phyloP scores from a whole-genome alignment of 2,113 vertebrate genomes.

The Cranoglanis bouderius region DNA sequence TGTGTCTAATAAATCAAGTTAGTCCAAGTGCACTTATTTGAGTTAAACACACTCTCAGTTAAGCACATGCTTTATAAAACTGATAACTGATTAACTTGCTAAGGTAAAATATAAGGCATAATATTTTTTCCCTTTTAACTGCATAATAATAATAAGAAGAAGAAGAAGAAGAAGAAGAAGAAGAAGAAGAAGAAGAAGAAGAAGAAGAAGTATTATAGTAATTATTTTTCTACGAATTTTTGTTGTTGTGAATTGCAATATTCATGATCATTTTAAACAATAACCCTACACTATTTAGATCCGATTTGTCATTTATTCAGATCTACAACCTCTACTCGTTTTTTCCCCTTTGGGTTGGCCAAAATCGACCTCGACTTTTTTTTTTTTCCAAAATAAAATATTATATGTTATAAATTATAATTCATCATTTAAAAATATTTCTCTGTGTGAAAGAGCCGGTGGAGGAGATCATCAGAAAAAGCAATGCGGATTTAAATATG shows the following conservation, averaged over 20 bases:
- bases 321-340: background rate
- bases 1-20: background rate
- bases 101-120: background rate
- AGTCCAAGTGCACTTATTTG: background rate
- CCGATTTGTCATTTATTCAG: background rate
- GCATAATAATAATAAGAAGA: background rate
- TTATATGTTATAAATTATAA: background rate
- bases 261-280: background rate
- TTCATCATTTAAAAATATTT: background rate
- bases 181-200: background rate
- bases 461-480: conserved; percentile 48
- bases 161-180: background rate
- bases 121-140: background rate
- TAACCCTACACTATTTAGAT: background rate
- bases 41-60: background rate
- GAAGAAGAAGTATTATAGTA: background rate
- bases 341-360: too few relatives aligned
- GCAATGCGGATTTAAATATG: conserved; percentile 51
- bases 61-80: background rate
- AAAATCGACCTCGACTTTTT: background rate
- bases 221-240: background rate
- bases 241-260: background rate
- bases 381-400: background rate
- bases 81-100: background rate
- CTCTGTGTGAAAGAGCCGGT: background rate